phyloP scores from a whole-genome alignment of 2,113 vertebrate genomes.

The Ceyx melanurus region DNA sequence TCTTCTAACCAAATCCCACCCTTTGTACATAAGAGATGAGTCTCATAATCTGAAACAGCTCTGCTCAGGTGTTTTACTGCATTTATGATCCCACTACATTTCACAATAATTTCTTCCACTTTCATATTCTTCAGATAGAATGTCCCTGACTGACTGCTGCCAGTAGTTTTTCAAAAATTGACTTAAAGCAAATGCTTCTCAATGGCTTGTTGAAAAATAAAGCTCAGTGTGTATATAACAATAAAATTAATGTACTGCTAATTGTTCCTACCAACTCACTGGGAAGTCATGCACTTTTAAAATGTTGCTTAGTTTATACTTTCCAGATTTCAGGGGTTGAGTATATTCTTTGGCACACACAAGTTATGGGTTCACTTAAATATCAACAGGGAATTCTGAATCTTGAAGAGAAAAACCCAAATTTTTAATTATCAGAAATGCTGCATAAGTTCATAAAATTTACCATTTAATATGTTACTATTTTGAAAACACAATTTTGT shows the following conservation, averaged over 20 bases:
- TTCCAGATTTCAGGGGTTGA: constrained; percentile 33
- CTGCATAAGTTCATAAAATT: neutral
- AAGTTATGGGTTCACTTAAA: constrained; percentile 39
- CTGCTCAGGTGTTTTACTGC: neutral
- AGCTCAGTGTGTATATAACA: neutral
- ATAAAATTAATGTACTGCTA: neutral
- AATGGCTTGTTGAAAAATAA: neutral
- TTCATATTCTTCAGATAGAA: neutral
- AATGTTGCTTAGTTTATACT: constrained; percentile 65
- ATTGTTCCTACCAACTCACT: constrained; percentile 75
- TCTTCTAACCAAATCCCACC: neutral
- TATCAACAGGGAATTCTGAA: constrained; percentile 74
- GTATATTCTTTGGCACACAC: constrained; percentile 29
- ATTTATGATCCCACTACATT: constrained; percentile 22
- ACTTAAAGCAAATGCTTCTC: neutral
- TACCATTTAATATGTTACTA: neutral
- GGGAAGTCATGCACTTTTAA: constrained; percentile 76
- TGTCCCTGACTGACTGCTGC: neutral
- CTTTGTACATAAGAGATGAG: neutral
- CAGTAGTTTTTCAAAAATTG: neutral
- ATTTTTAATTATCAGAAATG: neutral
- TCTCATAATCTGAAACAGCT: neutral
- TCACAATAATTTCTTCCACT: neutral
- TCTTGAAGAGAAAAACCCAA: constrained; percentile 49
- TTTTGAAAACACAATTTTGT: neutral